Evolutionary conservation across 2,113 vertebrate genomes (phyloP).

Genomic region (Hippocampus comes): DNA sequence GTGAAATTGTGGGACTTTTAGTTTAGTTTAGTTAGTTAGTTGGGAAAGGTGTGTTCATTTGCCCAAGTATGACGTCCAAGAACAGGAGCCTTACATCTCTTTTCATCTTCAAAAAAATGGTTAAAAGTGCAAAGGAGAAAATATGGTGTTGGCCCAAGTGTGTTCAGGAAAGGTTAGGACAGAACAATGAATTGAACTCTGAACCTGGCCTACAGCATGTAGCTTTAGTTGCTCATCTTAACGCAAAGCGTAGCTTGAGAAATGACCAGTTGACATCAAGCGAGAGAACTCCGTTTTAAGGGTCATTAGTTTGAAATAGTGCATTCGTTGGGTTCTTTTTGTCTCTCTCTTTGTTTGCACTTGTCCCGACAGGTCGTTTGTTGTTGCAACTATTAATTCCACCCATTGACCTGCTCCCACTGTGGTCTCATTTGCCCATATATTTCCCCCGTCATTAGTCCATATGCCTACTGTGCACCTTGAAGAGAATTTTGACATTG

Average conservation of each 20-base stretch:
- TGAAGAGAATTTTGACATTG: constrained; percentile 64
- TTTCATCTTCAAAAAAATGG: neutral
- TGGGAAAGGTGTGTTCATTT: neutral
- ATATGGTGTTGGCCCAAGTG: neutral
- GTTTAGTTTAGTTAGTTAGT: too few relatives aligned
- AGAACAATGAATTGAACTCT: too few relatives aligned
- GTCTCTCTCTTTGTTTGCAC: constrained; percentile 53
- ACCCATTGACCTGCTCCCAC: constrained; percentile 49
- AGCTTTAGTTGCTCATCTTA: too few relatives aligned
- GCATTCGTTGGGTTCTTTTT: constrained; percentile 26
- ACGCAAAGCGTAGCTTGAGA: neutral
- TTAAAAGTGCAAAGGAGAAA: neutral
- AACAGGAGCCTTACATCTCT: neutral
- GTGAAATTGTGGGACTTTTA: neutral
- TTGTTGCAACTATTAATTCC: constrained; percentile 55
- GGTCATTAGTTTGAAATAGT: neutral
- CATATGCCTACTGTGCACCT: constrained; percentile 64
- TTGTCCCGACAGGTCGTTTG: constrained; percentile 67
- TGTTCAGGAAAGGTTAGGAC: neutral
- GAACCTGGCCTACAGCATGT: too few relatives aligned
- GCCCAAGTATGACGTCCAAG: neutral
- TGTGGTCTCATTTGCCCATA: constrained; percentile 64
- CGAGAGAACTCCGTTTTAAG: neutral
- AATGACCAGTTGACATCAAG: neutral
- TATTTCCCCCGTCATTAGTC: constrained; percentile 57